Evolutionary conservation across 2,797 vertebrate genomes (phyloP).

Genomic region (Liparis tanakae): DNA sequence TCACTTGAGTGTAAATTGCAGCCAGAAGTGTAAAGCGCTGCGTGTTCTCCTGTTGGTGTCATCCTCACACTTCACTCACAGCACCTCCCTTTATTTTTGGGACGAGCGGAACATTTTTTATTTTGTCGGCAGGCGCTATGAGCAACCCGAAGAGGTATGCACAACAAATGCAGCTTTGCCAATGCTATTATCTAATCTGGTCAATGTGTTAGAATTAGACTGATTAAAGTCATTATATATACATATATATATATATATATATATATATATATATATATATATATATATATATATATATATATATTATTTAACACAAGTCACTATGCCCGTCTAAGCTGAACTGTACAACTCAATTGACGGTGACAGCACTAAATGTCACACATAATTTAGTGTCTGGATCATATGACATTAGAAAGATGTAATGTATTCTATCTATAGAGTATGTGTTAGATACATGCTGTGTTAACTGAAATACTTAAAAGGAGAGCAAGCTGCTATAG

Average conservation of each 20-base stretch:
- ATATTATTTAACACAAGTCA: background rate
- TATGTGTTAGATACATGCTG: background rate
- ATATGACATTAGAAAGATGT: background rate
- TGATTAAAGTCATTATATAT: background rate
- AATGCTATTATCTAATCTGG: background rate
- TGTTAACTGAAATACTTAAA: background rate
- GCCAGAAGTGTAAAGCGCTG: slow-evolving; percentile 52
- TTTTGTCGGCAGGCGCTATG: slow-evolving; percentile 18
- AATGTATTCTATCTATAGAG: slow-evolving; percentile 4
- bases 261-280: no score
- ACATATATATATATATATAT: no score
- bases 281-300: no score
- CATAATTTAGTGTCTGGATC: background rate
- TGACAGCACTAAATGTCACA: background rate
- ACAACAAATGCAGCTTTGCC: background rate
- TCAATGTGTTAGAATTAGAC: background rate
- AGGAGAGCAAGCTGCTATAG: background rate
- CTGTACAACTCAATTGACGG: background rate
- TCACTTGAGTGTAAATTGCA: slow-evolving; percentile 49
- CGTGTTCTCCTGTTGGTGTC: slow-evolving; percentile 51
- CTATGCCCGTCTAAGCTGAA: slow-evolving; percentile 1
- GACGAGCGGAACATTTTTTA: slow-evolving; percentile 5
- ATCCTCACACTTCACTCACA: slow-evolving; percentile 60
- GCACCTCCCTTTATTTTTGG: slow-evolving; percentile 61
- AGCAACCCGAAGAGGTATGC: background rate